Evolutionary conservation across 2,113 vertebrate species (phyloP).

Genomic region (Salvator merianae): DNA sequence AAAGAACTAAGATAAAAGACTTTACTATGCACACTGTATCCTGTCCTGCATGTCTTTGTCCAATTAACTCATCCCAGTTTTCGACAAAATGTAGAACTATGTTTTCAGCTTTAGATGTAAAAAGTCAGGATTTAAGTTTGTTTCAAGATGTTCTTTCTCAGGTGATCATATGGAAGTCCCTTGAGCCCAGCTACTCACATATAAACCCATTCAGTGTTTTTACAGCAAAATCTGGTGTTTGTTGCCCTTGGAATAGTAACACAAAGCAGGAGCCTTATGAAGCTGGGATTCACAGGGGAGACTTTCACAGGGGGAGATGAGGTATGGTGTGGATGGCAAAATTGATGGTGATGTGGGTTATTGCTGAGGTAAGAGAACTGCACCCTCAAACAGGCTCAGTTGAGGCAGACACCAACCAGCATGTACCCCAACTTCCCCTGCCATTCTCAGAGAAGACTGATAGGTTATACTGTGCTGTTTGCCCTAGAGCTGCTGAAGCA

Average conservation of each 20-base stretch:
- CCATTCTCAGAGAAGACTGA: too few relatives aligned
- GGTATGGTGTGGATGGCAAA: too few relatives aligned
- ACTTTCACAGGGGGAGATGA: too few relatives aligned
- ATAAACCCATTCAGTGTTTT: not conserved
- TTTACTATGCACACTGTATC: not conserved
- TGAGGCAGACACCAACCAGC: too few relatives aligned
- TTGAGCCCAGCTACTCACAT: not conserved
- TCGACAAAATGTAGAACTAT: not conserved
- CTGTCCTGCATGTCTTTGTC: not conserved
- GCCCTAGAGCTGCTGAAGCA: too few relatives aligned
- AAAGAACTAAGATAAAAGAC: slow-evolving; percentile 37
- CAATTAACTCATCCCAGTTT: not conserved
- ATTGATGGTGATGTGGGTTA: too few relatives aligned
- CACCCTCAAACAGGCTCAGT: too few relatives aligned
- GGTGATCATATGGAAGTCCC: not conserved
- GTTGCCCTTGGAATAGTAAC: not conserved
- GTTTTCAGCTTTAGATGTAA: not conserved
- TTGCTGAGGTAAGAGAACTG: too few relatives aligned
- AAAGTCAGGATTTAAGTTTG: not conserved
- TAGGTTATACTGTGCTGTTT: too few relatives aligned
- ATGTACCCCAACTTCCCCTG: too few relatives aligned
- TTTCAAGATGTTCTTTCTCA: not conserved
- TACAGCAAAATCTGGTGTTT: not conserved
- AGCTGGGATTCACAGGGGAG: not conserved
- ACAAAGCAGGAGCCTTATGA: not conserved